phyloP scores from a whole-genome alignment of 1,140 invertebrate genomes.

The Drosophila arawakana region DNA sequence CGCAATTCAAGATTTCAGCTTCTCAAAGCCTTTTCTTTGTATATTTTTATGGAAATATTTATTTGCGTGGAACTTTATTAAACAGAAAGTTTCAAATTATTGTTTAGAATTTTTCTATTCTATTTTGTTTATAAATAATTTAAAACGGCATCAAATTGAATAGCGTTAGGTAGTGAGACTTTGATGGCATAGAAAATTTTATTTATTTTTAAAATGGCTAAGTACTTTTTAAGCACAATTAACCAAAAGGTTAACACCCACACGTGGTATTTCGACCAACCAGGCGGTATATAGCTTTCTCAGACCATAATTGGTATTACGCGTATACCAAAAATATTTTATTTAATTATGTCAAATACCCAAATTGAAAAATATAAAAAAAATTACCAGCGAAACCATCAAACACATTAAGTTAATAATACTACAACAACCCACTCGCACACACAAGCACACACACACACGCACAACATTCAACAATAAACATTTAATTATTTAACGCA shows the following conservation, averaged over 20 bases:
- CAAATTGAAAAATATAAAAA: conserved; percentile 1
- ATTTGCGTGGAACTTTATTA: no score
- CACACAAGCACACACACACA: no score
- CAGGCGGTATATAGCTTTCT: conserved; percentile 17
- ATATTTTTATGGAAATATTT: no score
- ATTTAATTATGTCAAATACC: conserved; percentile 26
- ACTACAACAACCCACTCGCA: background rate
- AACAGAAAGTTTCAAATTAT: no score
- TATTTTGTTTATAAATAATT: no score
- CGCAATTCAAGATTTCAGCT: background rate
- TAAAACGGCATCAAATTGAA: no score
- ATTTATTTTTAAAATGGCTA: no score
- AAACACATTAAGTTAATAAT: conserved; percentile 24
- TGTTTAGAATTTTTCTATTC: no score
- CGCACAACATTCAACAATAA: conserved; percentile 7
- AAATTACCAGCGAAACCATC: background rate
- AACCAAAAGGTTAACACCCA: background rate
- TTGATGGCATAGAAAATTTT: no score
- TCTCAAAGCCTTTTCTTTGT: background rate
- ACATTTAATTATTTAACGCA: conserved; percentile 16
- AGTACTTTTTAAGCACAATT: no score
- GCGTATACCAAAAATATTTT: conserved; percentile 11
- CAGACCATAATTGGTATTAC: conserved; percentile 13
- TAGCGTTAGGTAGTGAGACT: no score
- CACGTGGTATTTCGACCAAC: background rate